phyloP scores from a whole-genome alignment of 64 coral and sea anemone species.

The Trachythela sp. region DNA sequence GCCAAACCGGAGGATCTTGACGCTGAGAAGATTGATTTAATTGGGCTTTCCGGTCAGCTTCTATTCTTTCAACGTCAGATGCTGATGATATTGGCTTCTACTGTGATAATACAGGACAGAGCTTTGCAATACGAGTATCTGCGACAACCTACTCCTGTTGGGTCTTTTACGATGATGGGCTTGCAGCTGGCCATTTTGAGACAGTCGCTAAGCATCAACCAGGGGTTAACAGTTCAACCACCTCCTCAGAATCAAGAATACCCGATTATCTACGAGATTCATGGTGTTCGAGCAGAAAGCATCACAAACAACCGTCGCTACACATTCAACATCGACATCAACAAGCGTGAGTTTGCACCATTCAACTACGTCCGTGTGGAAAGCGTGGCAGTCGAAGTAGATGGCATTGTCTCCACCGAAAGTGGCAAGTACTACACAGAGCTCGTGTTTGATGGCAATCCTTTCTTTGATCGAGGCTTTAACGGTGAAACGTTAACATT shows the following conservation, averaged over 20 bases:
- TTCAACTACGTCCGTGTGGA: slow-evolving; percentile 32
- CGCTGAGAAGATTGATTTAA: slow-evolving; percentile 13
- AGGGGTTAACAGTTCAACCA: slow-evolving; percentile 25
- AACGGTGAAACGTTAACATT: background rate
- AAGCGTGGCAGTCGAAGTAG: background rate
- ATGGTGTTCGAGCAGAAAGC: slow-evolving; percentile 22
- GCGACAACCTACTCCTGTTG: slow-evolving; percentile 18
- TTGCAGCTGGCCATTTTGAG: slow-evolving; percentile 6
- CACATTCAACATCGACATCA: background rate
- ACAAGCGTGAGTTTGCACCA: slow-evolving; percentile 23
- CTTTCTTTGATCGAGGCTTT: slow-evolving; percentile 30
- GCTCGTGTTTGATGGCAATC: slow-evolving; percentile 27
- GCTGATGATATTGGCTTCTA: slow-evolving; percentile 16
- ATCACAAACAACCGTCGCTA: background rate
- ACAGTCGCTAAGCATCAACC: slow-evolving; percentile 29
- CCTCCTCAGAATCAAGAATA: background rate
- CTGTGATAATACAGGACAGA: slow-evolving; percentile 21
- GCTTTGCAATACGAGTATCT: slow-evolving; percentile 37
- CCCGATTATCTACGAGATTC: slow-evolving; percentile 20
- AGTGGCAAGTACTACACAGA: slow-evolving; percentile 42
- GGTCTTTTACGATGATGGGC: slow-evolving; percentile 16
- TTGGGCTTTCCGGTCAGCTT: slow-evolving; percentile 32
- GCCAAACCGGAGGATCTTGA: slow-evolving; percentile 5
- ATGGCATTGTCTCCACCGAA: background rate
- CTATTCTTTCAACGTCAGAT: slow-evolving; percentile 35